Evolutionary conservation across 2,797 vertebrate species (phyloP).

Genomic region (Sternarchorhynchus goeldii): DNA sequence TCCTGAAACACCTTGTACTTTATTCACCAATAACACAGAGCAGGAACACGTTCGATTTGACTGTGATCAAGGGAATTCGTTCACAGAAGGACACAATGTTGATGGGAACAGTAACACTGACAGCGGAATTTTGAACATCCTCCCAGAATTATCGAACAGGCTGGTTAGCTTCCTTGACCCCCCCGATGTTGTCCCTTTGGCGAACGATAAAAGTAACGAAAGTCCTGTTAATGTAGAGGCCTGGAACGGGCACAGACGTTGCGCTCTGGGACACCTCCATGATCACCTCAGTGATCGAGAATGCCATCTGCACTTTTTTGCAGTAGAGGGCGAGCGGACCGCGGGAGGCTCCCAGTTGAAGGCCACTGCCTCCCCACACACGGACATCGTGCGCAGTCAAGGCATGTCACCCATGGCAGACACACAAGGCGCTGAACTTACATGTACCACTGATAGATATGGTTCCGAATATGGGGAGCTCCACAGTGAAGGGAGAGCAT

Average conservation of each 20-base stretch:
- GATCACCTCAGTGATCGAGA: conserved; percentile 25
- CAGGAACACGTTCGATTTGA: conserved; percentile 12
- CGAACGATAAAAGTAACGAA: conserved; percentile 1
- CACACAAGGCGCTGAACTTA: conserved; percentile 28
- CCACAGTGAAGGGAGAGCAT: conserved; percentile 25
- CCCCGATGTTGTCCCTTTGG: not conserved
- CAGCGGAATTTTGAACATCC: not conserved
- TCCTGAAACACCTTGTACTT: conserved; percentile 30
- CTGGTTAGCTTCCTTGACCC: not conserved
- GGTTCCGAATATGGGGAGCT: conserved; percentile 11
- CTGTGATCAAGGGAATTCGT: conserved; percentile 6
- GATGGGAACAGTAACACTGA: not conserved
- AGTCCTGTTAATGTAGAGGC: not conserved
- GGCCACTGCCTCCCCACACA: conserved; percentile 1
- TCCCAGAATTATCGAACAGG: not conserved
- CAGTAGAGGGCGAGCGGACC: conserved; percentile 27
- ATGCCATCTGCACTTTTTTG: conserved; percentile 16
- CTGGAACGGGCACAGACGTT: conserved; percentile 8
- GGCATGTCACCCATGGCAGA: conserved; percentile 1
- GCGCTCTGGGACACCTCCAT: not conserved
- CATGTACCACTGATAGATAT: conserved; percentile 3
- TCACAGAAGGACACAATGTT: conserved; percentile 1
- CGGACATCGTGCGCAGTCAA: conserved; percentile 2
- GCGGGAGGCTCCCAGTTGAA: conserved; percentile 28
- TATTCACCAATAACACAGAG: conserved; percentile 5